Conservation (phyloP, 2,113 vertebrate genomes). For the Lagopus leucura region DNA sequence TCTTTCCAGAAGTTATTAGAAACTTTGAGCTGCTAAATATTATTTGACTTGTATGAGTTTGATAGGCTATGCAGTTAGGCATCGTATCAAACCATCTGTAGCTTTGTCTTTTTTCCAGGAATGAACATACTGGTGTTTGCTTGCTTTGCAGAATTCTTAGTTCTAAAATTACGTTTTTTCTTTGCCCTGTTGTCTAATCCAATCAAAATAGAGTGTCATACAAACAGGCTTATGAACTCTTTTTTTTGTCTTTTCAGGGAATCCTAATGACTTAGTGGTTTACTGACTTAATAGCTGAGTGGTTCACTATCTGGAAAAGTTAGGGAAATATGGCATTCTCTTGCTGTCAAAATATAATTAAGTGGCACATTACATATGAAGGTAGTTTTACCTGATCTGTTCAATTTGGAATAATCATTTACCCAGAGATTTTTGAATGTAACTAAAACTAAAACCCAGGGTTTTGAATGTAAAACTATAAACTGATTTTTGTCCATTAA, state of each 20-base stretch:
- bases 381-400: background rate
- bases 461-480: background rate
- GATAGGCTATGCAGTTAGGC: background rate
- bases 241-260: background rate
- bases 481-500: background rate
- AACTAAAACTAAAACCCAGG: too few relatives aligned
- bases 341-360: background rate
- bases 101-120: background rate
- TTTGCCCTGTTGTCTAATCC: background rate
- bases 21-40: background rate
- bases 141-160: background rate
- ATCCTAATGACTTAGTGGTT: background rate
- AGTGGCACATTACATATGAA: background rate
- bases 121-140: background rate
- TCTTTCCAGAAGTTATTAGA: background rate
- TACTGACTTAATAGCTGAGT: background rate
- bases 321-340: background rate
- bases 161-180: background rate
- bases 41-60: background rate
- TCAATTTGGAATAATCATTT: background rate
- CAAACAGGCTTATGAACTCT: background rate
- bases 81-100: accelerated
- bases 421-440: background rate
- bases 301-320: background rate
- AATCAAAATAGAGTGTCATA: background rate